Base-by-base conservation (phyloP, 2,797 vertebrate genomes). In the Rousettus madagascariensis region DNA sequence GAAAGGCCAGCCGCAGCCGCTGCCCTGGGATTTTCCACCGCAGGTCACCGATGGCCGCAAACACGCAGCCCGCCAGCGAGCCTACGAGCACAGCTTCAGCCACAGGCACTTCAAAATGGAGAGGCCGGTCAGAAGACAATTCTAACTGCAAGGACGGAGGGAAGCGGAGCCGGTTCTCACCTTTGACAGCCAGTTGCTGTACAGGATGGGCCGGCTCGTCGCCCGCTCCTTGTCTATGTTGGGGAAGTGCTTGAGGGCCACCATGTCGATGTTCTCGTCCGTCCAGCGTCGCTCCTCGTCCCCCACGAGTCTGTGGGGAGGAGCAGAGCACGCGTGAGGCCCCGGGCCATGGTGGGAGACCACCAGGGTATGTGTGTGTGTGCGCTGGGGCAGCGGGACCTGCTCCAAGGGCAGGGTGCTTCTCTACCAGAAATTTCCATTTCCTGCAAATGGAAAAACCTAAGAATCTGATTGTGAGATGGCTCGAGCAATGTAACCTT, bases 111-210 rank as follows among this genome's bases (percentile, higher is more conserved):
- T 83, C 38, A 15, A 16, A 15, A 33, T 11, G 61, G 2, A 41
- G 49, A 17, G 1, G 3, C 2, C 11, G 19, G 53, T 19, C 0
- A 20, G 65, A 75, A 22, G 51, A 8, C 0, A 6, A 4, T 3
- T 30, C 41, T 49, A n/a, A 57, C 24, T 19, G 3, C 28, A 28
- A 30, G 12, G 30, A 51, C 2, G 1, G 17, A 30, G 22, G 46
- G 28, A 13, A 49, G 9, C 2, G n/a, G 28, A 30, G 43, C 43
- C 30, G 2, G 49, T 16, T 3, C 20, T 66, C 59, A 99, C 99
- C 99, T 99, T 99, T 0, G 99, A 99, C 20, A 99, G 98, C 99
- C 99, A 99, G 98, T 99, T 99, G 98, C 99, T 99, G 98, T 99
- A 99, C 13, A 99, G 98, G 97, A 99, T 99, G 38, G 99, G 99